Evolutionary conservation across 2,797 vertebrate genomes (phyloP), one percentile per base, ranked within the genome.

Genomic region (Podarcis siculus): DNA sequence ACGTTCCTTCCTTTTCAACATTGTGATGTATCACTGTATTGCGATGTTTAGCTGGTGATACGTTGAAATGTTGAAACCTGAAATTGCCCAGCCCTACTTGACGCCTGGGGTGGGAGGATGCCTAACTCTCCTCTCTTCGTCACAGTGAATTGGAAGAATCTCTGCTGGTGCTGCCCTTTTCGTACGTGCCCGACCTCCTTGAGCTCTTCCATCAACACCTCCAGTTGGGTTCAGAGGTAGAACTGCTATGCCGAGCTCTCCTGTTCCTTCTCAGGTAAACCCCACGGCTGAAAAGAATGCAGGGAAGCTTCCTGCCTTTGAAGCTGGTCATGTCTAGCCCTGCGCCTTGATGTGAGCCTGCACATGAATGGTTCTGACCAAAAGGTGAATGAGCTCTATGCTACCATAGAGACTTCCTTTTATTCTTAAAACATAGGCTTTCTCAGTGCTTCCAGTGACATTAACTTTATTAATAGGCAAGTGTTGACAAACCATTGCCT

Each of bases 91-190:
- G 49, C 49, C 49, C n/a, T 72, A 7, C n/a, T 72, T 15, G n/a
- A 32, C n/a, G 35, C 10, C 4, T 78, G 19, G 17, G 2, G 4
- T 55, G 10, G 90, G 10, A 9, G 10, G 2, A 71, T 39, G 76
- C 85, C 8, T 87, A 8, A 32, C 5, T 91, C 27, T 71, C 69
- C 37, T 86, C 79, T 92, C 35, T 86, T 32, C 15, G 39, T n/a
- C 23, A 88, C 93, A 99, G 99, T 83, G 99, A 99, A 94, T 95
- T 99, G 96, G 99, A 99, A 94, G 97, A 99, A 42, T 98, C 98
- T 72, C 98, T 99, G 32, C 97, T 99, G 71, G 99, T 99, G 72
- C 94, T 99, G 8, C 99, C 99, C 0, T 99, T 99, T 94, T 97
- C 98, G 0, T 99, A 99, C 1, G 93, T 99, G 79, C 98, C 98